phyloP scores from a whole-genome alignment of 1,140 invertebrate genomes.

The Diabrotica virgifera region DNA sequence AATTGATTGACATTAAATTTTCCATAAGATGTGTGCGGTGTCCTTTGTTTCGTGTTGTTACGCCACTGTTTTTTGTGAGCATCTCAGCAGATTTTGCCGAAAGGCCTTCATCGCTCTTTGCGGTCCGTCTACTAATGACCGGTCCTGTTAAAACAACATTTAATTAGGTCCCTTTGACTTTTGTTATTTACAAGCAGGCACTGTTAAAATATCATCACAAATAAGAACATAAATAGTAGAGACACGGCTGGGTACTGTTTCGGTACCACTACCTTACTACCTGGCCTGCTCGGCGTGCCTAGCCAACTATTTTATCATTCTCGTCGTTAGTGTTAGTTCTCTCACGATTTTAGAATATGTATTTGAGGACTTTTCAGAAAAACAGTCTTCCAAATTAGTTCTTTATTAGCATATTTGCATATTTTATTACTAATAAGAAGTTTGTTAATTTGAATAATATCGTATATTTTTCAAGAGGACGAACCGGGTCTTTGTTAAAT shows the following conservation, averaged over 20 bases:
- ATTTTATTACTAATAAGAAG: too few relatives aligned
- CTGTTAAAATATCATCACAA: constrained; percentile 36
- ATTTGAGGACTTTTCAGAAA: neutral
- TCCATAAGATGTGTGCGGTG: too few relatives aligned
- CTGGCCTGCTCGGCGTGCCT: neutral
- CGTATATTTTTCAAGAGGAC: too few relatives aligned
- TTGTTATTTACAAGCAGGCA: constrained; percentile 38
- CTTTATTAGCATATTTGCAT: too few relatives aligned
- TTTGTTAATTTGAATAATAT: too few relatives aligned
- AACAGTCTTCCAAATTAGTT: too few relatives aligned
- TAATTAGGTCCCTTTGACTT: constrained; percentile 40
- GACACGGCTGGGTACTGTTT: constrained; percentile 1
- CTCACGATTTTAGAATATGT: neutral
- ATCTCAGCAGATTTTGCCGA: constrained; percentile 20
- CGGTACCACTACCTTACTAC: neutral
- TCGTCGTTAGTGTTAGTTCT: constrained; percentile 2
- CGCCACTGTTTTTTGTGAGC: too few relatives aligned
- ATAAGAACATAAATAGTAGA: constrained; percentile 18
- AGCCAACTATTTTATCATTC: neutral
- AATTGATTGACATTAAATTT: too few relatives aligned
- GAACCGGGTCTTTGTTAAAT: too few relatives aligned
- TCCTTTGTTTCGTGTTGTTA: too few relatives aligned
- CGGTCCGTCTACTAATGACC: constrained; percentile 40
- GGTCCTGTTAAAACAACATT: constrained; percentile 41
- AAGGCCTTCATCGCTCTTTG: constrained; percentile 33